Evolutionary conservation across 2,888 invertebrate genomes (phyloP), one percentile per base, ranked within the genome.

Genomic region (Andrena bicolor): DNA sequence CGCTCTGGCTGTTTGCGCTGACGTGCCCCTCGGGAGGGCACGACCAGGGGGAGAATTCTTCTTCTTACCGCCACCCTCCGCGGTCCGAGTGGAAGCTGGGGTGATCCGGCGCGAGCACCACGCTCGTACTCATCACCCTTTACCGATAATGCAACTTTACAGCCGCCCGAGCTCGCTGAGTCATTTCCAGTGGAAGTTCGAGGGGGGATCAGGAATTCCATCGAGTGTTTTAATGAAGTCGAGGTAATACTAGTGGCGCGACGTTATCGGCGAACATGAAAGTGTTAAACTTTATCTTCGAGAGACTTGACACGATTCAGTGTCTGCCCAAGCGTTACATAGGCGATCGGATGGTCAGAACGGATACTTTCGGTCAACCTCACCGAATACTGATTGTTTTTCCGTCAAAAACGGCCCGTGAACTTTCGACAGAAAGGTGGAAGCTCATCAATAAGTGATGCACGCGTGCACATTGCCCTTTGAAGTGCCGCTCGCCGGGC

Each of bases 361-460:
- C 61, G 68, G 41, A 58, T 75, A 76, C 61, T 72, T 64, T 76
- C 76, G 51, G 48, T 65, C 61, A 49, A 35, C 69, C 71, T 69
- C 20, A 35, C 20, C 74, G 79, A 86, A 87, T 87, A 76, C 77
- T 76, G 83, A 85, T 82, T 56, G 53, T 70, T 88, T 77, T 26
- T 76, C 65, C 68, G 32, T 76, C 28, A 82, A 83, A 83, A 75
- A 49, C 58, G 63, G 48, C 56, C 70, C 72, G 76, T 86, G 71
- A 86, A 85, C 80, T 83, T 80, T 81, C 74, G 64, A 84, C 51
- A 56, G 76, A 85, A 86, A 88, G 78, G 73, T 65, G 72, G 83
- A 80, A 76, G 72, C 83, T 88, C 88, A 88, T 88, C 83, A 81
- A 87, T 72, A 88, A 78, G 82, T 86, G 82, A 81, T 74, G 80